A percentile compares a stretch with the other conserved stretches of the same genome.
Conservation (phyloP, 1,140 invertebrate species). For the Macrostomum lignano region DNA sequence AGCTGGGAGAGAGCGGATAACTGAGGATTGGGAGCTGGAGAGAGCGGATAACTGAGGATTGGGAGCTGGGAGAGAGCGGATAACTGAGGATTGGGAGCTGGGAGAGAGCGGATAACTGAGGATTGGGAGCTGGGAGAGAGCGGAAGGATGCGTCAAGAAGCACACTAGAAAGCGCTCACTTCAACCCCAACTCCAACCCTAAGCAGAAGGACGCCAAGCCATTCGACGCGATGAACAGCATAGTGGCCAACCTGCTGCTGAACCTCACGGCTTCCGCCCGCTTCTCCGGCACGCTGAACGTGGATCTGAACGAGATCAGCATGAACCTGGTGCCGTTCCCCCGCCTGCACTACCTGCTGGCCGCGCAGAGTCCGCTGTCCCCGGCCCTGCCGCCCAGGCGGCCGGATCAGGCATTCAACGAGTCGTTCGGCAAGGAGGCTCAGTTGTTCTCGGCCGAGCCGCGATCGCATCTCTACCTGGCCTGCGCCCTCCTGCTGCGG, state of each 20-base stretch:
- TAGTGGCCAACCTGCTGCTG: constrained; percentile 11
- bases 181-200: neutral
- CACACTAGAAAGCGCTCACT: too few species aligned
- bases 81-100: too few species aligned
- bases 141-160: too few species aligned
- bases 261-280: constrained; percentile 11
- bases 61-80: too few species aligned
- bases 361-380: constrained; percentile 25
- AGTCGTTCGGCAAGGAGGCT: constrained; percentile 23
- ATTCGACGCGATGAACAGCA: constrained; percentile 29
- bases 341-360: constrained; percentile 24
- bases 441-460: constrained; percentile 23
- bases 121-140: too few species aligned
- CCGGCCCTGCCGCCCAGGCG: constrained; percentile 15
- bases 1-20: too few species aligned
- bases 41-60: too few species aligned
- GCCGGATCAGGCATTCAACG: constrained; percentile 28
- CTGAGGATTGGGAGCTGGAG: too few species aligned
- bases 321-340: constrained; percentile 30
- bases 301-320: constrained; percentile 30
- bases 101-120: too few species aligned
- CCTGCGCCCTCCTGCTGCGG: constrained; percentile 27
- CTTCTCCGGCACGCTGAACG: constrained; percentile 22
- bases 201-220: constrained; percentile 16
- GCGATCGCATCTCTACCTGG: constrained; percentile 21